Base-by-base conservation (phyloP, 2,113 vertebrate species). In the Psettodes erumei region DNA sequence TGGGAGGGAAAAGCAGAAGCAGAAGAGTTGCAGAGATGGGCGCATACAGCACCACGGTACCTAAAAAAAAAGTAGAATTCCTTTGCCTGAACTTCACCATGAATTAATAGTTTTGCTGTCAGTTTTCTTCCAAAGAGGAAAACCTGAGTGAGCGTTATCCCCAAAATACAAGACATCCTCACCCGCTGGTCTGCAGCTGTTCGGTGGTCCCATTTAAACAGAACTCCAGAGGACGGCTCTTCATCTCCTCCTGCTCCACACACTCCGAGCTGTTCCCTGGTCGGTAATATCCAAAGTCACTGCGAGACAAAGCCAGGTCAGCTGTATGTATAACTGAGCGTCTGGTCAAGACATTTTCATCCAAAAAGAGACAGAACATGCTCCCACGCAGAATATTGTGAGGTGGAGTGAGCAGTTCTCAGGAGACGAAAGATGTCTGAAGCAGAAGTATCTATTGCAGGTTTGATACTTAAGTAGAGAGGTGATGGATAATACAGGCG, bases 271-370 rank as follows among this genome's bases (percentile, higher is more conserved):
- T 93, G 89, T 96, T 97, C 85, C 96, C 95, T 1, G 93, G 94
- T 3, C 97, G 96, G 89, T 93, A 96, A 86, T 95, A 99, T 48
- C 97, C 97, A 81, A 98, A 99, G 90, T 99, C 97, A 83, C 97
- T 99, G 88, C 0, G 25, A 56, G 66, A 80, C 67, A 71, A 54
- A 85, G 32, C 28, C 18, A 6, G 18, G n/a, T 74, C 81, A 69
- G 8, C 27, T 21, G 27, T 5, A 11, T 21, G 56, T 9, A 8
- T 25, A 59, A 18, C 12, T 8, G 42, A 43, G n/a, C 42, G n/a
- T 21, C 38, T 40, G 38, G 16, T 40, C 38, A 40, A 16, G 38
- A 16, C 38, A 15, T 40, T 16, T 16, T 40, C 6, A 45, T 45
- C 42, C n/a, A 19, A 45, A 45, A 50, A 50, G 11, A 25, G 12